These are phyloP conservation scores for Aleiodes alternator DNA, from an alignment of 2,888 invertebrate genomes.

Conservation along the genomic window DNA sequence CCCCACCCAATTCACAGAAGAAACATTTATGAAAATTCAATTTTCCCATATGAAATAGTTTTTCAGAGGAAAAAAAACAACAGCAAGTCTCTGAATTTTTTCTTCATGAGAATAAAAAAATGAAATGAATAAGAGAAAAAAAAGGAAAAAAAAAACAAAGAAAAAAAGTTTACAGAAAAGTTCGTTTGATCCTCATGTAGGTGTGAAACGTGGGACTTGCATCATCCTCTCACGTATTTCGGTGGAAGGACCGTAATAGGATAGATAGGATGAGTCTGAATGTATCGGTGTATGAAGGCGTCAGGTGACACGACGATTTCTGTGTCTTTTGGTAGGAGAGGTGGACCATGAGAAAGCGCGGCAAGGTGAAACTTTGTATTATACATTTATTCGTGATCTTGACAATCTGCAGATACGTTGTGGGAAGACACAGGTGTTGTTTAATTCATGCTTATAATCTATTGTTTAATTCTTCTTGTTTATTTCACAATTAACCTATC, in stretches of 20 bases:
- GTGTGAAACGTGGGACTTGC: slow-evolving; percentile 38
- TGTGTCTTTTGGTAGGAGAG: not conserved
- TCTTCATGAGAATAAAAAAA: not conserved
- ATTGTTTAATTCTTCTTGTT: not conserved
- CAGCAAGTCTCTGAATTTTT: not conserved
- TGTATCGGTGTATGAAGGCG: slow-evolving; percentile 33
- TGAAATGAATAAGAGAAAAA: not conserved
- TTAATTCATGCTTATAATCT: not conserved
- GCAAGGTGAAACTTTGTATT: slow-evolving; percentile 31
- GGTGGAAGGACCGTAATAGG: slow-evolving; percentile 44
- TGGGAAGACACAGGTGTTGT: slow-evolving; percentile 36
- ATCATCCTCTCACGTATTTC: slow-evolving; percentile 36
- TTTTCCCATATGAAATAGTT: not conserved
- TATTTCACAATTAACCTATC: slow-evolving; percentile 14
- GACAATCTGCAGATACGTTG: slow-evolving; percentile 5
- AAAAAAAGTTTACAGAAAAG: not conserved
- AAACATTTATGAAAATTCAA: not conserved
- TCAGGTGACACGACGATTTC: slow-evolving; percentile 12
- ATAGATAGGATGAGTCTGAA: slow-evolving; percentile 38
- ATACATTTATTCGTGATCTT: slow-evolving; percentile 16
- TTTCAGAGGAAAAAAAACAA: not conserved
- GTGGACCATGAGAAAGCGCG: slow-evolving; percentile 40
- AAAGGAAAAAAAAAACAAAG: not conserved
- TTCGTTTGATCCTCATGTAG: slow-evolving; percentile 18
- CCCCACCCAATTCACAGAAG: not conserved